These are phyloP conservation scores for Parapsyche elsis DNA, from an alignment of 1,140 invertebrate species.

Conservation along the genomic window DNA sequence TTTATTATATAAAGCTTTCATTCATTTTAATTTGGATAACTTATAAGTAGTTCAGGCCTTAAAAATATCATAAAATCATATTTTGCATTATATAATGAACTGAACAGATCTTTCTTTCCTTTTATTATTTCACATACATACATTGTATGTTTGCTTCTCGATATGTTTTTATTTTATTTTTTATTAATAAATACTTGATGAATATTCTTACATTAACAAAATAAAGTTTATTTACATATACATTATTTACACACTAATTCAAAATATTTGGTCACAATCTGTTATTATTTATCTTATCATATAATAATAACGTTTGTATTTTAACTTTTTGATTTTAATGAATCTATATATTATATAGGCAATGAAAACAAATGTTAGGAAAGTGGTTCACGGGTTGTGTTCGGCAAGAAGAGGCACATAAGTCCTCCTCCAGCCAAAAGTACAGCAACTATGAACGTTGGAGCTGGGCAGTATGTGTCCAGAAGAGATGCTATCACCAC, in stretches of 20 bases:
- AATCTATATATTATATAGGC: not conserved
- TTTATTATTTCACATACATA: no score
- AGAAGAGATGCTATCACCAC: slow-evolving; percentile 85
- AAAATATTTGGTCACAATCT: slow-evolving; percentile 28
- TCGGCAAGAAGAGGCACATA: slow-evolving; percentile 85
- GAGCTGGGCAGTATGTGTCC: slow-evolving; percentile 85
- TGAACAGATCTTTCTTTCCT: no score
- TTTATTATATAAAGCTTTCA: not conserved
- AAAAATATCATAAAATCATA: no score
- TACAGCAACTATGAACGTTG: slow-evolving; percentile 85
- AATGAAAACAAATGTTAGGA: slow-evolving; percentile 67
- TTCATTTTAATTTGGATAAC: not conserved
- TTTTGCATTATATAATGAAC: no score
- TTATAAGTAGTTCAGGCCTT: not conserved
- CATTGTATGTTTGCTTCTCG: no score
- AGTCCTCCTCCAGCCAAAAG: slow-evolving; percentile 84
- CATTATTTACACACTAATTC: slow-evolving; percentile 17
- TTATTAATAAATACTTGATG: not conserved
- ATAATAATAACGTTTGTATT: not conserved
- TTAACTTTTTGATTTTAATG: not conserved
- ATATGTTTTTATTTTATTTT: not conserved
- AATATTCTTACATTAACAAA: not conserved
- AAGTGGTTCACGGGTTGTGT: slow-evolving; percentile 84
- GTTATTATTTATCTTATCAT: not conserved
- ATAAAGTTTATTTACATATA: slow-evolving; percentile 12